phyloP scores from a whole-genome alignment of 2,888 invertebrate species.

The Drosophila percnosoma region DNA sequence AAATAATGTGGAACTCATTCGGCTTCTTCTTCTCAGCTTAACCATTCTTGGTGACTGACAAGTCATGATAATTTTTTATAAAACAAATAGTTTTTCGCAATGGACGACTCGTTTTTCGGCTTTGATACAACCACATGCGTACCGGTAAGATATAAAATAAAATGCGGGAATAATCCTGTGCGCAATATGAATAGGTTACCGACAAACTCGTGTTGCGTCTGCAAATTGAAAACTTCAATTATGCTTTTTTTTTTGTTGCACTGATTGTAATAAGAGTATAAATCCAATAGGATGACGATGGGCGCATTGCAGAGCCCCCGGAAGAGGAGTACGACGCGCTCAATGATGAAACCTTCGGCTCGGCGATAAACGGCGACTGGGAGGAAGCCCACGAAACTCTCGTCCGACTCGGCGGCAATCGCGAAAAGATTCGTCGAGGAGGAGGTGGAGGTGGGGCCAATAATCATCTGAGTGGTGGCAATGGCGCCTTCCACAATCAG shows the following conservation, averaged over 20 bases:
- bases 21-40: slow-evolving; percentile 52
- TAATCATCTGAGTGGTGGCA: slow-evolving; percentile 19
- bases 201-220: slow-evolving; percentile 1
- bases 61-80: slow-evolving; percentile 89
- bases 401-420: slow-evolving; percentile 85
- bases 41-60: slow-evolving; percentile 86
- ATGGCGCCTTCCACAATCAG: slow-evolving; percentile 40
- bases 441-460: slow-evolving; percentile 15
- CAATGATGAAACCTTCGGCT: slow-evolving; percentile 96
- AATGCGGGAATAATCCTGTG: neutral
- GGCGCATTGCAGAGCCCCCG: slow-evolving; percentile 88
- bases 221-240: slow-evolving; percentile 34
- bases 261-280: neutral
- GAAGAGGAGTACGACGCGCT: slow-evolving; percentile 96
- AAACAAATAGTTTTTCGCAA: slow-evolving; percentile 86
- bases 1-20: slow-evolving; percentile 46
- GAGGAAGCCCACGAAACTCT: slow-evolving; percentile 90
- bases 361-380: slow-evolving; percentile 90
- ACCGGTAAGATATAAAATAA: slow-evolving; percentile 87
- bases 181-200: neutral
- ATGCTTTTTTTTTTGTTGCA: slow-evolving; percentile 30
- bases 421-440: slow-evolving; percentile 56
- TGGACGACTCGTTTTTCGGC: slow-evolving; percentile 96
- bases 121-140: slow-evolving; percentile 89
- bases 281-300: slow-evolving; percentile 81